Evolutionary conservation across 1,140 invertebrate genomes (phyloP), one percentile per base, ranked within the genome.

Genomic region (Drosophila repleta): DNA sequence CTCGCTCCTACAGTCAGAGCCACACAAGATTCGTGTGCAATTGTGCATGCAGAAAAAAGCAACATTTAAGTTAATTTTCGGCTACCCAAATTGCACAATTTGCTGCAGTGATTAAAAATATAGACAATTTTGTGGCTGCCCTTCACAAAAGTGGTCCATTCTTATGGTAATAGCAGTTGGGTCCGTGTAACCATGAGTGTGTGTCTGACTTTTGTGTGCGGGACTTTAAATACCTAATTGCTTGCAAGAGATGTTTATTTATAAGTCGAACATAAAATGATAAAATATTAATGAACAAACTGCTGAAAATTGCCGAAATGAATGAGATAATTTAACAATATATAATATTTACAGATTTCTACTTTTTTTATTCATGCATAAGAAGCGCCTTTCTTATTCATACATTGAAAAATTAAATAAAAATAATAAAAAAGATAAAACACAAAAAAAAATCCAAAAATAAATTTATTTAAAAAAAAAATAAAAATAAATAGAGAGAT

Each of bases 31-130:
- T 52, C 52, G 58, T 67, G 79, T 60, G 52, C 49, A 77, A 80
- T 80, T 76, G 76, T 76, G 79, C 75, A 83, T 71, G 62, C 32
- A 35, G 60, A 69, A 63, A 78, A 78, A 48, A 26, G 48, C 49
- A 79, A 80, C 76, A 80, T 76, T 80, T 76, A 85, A 84, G 80
- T 85, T 80, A 80, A 84, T 85, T 84, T 85, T 84, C 67, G 81
- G 76, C 65, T 76, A 80, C 73, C 64, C 81, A 84, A 83, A 84
- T 79, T 85, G 80, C 80, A 76, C 79, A 83, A 83, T 82, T 79
- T 83, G 78, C 71, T 79, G 76, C 68, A 79, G 80, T 83, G 76
- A 83, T 83, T 84, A 80, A 84, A 79, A 83, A 80, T 81, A 79
- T 69, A 66, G 73, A 80, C 73, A 49, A 60, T 76, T 85, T 63